A percentile compares a stretch with the other conserved stretches of the same genome.
Conservation (phyloP, 2,888 invertebrate species). For the Diarsia mendica region DNA sequence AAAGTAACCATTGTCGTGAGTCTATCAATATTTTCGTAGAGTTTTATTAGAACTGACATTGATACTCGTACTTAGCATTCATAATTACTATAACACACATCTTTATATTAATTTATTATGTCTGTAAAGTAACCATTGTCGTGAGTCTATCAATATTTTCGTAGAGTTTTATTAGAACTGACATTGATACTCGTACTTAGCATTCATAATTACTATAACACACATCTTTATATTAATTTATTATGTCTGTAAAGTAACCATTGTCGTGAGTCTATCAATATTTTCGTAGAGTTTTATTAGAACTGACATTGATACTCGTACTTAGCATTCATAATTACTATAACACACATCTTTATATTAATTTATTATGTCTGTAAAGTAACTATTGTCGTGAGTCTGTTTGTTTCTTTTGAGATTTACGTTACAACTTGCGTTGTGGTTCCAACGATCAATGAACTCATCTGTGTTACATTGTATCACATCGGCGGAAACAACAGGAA, state of each 20-base stretch:
- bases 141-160: too few species aligned
- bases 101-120: not conserved
- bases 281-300: not conserved
- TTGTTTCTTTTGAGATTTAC: not conserved
- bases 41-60: not conserved
- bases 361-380: not conserved
- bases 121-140: not conserved
- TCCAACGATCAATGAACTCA: slow-evolving; percentile 17
- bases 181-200: not conserved
- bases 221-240: not conserved
- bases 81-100: not conserved
- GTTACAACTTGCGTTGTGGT: not conserved
- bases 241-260: not conserved
- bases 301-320: not conserved
- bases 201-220: not conserved
- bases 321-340: not conserved
- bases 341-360: not conserved
- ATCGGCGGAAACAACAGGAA: slow-evolving; percentile 35
- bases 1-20: not conserved
- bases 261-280: not conserved
- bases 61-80: not conserved
- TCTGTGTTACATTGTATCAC: slow-evolving; percentile 8
- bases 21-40: not conserved
- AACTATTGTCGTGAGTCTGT: not conserved
- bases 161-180: not conserved